These are phyloP conservation scores for Eulemur rufifrons DNA, from an alignment of 2,113 vertebrate species.

Conservation along the genomic window DNA sequence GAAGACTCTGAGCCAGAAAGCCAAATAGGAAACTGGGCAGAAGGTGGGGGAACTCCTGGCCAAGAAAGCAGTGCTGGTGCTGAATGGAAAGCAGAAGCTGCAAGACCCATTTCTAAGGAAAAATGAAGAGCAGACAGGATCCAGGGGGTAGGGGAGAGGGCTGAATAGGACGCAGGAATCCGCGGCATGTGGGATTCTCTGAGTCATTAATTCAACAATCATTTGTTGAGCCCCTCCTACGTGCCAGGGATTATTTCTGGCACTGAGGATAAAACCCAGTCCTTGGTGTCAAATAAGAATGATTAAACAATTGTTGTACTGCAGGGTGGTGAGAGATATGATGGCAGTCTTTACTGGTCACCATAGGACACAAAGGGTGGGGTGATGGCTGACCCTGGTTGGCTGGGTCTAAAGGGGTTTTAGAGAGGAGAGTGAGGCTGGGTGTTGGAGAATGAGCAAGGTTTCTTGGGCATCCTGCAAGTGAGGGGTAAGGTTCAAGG, in stretches of 20 bases:
- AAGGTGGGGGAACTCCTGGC: background rate
- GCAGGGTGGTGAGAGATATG: background rate
- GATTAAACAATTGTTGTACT: background rate
- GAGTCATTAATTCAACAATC: background rate
- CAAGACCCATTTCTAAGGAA: background rate
- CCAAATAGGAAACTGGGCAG: background rate
- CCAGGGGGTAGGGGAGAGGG: background rate
- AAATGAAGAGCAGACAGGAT: background rate
- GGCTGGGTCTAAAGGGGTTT: background rate
- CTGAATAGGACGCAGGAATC: background rate
- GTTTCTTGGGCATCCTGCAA: background rate
- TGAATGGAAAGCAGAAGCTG: background rate
- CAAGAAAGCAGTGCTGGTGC: background rate
- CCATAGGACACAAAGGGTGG: too few relatives aligned
- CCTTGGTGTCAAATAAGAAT: background rate
- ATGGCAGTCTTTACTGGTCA: too few relatives aligned
- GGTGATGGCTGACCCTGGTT: background rate
- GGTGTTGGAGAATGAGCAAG: background rate
- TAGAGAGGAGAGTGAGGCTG: background rate
- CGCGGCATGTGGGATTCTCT: background rate
- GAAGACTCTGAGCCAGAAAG: conserved; percentile 27
- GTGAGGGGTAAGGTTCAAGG: background rate
- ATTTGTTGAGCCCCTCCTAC: background rate
- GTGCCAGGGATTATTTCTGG: background rate
- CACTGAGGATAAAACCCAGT: background rate